Conservation (phyloP, 2,797 vertebrate genomes). For the Myiothlypis coronata region DNA sequence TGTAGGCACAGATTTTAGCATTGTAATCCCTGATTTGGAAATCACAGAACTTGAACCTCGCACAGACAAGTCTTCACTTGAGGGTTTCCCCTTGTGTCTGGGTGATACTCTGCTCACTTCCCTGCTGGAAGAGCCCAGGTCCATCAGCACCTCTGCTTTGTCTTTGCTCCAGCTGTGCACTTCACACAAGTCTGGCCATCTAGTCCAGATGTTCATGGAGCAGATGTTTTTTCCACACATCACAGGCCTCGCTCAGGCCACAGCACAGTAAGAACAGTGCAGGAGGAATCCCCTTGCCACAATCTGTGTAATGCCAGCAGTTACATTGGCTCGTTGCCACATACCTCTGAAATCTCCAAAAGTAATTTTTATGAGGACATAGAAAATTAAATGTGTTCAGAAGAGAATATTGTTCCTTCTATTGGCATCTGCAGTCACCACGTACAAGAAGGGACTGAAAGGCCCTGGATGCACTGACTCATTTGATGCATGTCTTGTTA, state of each 20-base stretch:
- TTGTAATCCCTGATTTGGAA: neutral
- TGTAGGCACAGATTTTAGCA: neutral
- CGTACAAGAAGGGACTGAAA: neutral
- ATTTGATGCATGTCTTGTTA: neutral
- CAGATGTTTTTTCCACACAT: neutral
- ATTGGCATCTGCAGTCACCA: neutral
- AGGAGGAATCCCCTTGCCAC: neutral
- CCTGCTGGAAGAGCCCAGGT: neutral
- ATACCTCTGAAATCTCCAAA: neutral
- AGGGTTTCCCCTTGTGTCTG: neutral
- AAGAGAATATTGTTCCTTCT: neutral
- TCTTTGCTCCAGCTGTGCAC: neutral
- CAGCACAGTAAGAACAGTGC: neutral
- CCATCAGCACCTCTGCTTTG: neutral
- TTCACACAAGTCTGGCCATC: neutral
- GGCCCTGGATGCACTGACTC: neutral
- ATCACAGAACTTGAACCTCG: rapidly evolving
- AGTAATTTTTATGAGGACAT: neutral
- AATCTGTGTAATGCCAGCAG: neutral
- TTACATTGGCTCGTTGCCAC: neutral
- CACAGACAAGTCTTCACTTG: neutral
- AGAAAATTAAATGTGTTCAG: neutral
- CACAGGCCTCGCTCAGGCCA: neutral
- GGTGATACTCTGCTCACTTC: neutral
- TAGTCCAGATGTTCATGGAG: neutral